phyloP scores from a whole-genome alignment of 2,113 vertebrate genomes.

The Chionomys nivalis region DNA sequence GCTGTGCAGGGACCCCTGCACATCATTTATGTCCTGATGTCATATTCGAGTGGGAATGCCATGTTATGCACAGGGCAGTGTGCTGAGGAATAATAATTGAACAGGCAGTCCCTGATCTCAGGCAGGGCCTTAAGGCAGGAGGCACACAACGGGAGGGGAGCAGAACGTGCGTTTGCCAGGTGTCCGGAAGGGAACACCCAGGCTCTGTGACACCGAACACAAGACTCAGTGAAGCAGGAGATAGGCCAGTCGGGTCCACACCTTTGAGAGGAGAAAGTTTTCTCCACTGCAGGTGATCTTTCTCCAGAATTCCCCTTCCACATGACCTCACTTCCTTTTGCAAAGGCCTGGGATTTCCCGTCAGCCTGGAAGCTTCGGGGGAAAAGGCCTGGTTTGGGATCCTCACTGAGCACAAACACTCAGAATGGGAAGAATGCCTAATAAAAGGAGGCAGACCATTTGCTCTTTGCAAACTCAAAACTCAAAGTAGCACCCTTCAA shows the following conservation, averaged over 20 bases:
- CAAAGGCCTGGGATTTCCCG: constrained; percentile 21
- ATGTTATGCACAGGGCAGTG: not conserved
- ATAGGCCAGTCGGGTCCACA: not conserved
- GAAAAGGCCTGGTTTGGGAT: constrained; percentile 17
- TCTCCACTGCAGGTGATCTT: not conserved
- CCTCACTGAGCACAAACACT: not conserved
- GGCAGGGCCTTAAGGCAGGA: not conserved
- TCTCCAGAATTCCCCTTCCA: constrained; percentile 38
- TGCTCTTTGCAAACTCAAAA: not conserved
- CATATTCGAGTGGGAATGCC: not conserved
- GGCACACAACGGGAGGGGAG: constrained; percentile 1
- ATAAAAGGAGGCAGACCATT: not conserved
- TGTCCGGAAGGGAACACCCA: not conserved
- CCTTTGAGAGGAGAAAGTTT: not conserved
- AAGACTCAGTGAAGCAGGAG: not conserved
- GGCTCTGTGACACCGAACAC: not conserved
- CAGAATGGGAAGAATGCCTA: not conserved
- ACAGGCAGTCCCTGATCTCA: not conserved
- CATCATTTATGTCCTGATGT: not conserved
- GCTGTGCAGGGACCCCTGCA: not conserved
- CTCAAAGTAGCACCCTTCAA: not conserved
- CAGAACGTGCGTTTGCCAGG: not conserved
- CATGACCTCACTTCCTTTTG: constrained; percentile 37
- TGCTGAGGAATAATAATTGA: not conserved
- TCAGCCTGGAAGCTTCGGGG: not conserved